Evolutionary conservation across 1,140 invertebrate genomes (phyloP), one percentile per base, ranked within the genome.

Genomic region (Eriocheir sinensis): DNA sequence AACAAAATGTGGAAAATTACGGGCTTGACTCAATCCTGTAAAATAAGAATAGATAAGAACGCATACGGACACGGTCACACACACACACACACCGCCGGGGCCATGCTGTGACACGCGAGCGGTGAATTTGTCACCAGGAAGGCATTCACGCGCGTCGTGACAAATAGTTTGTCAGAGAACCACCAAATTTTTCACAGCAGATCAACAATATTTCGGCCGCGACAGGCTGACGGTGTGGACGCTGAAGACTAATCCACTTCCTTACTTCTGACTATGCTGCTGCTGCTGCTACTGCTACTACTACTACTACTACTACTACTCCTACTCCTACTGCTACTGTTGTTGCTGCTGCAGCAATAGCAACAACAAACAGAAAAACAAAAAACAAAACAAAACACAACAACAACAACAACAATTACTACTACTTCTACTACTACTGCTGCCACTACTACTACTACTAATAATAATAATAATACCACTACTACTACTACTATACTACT

Each of bases 121-220:
- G 27, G 88, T 2, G 40, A 40, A 89, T 89, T 89, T 89, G 88
- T 89, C 32, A 27, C 12, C 88, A n/a, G 60, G 9, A 60, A 80
- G 3, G 34, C 60, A 40, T 72, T 32, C 53, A 41, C 60, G 34
- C 3, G 12, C 34, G 12, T 12, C 3, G 38, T 92, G 90, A 92
- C 48, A 81, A 80, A 92, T 92, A 79, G 72, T 30, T 79, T 79
- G 90, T 34, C 90, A 92, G 30, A 92, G 32, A 79, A 79, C n/a
- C 60, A 92, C 48, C 90, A 92, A 92, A 92, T 80, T 92, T 86
- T 86, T 86, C 27, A 86, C 30, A 38, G 32, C 30, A 9, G 83
- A 86, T 36, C 40, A 36, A 72, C 60, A 72, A 72, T 72, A 72
- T 72, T 72, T 72, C n/a, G 60, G 2, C n/a, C 21, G 60, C 2